Conservation (phyloP, 2,797 vertebrate genomes). For the Chaunax sp. region DNA sequence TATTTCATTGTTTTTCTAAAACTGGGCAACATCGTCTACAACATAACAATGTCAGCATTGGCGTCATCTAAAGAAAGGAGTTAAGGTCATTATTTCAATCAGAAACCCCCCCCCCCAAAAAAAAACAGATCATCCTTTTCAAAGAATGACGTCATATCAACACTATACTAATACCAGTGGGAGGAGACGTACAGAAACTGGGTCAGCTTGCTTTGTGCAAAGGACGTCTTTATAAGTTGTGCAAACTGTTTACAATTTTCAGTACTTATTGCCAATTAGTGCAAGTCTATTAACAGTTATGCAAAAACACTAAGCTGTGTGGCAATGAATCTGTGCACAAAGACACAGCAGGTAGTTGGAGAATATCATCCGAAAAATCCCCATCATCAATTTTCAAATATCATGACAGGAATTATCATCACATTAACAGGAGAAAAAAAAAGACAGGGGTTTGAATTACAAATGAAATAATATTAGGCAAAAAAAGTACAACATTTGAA, state of each 20-base stretch:
- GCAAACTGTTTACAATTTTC: slow-evolving; percentile 22
- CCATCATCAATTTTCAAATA: slow-evolving; percentile 17
- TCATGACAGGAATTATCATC: slow-evolving; percentile 8
- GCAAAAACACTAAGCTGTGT: not conserved
- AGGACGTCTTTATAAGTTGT: slow-evolving; percentile 22
- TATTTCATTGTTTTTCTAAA: slow-evolving; percentile 9
- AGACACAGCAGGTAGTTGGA: not conserved
- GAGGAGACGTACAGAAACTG: slow-evolving; percentile 11
- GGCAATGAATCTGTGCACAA: slow-evolving; percentile 5
- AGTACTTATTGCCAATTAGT: slow-evolving; percentile 23
- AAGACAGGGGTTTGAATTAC: not conserved
- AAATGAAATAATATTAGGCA: not conserved
- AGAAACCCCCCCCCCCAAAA: not conserved
- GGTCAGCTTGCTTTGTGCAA: slow-evolving; percentile 39
- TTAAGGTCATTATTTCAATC: slow-evolving; percentile 14
- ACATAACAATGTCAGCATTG: slow-evolving; percentile 21
- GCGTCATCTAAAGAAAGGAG: slow-evolving; percentile 10
- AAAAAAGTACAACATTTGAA: not conserved
- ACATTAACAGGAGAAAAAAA: slow-evolving; percentile 1
- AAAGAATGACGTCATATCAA: slow-evolving; percentile 26
- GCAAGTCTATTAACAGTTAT: not conserved
- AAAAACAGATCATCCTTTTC: slow-evolving; percentile 22
- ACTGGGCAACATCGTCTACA: slow-evolving; percentile 5
- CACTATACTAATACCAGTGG: not conserved
- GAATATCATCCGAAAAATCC: slow-evolving; percentile 10